Evolutionary conservation across 2,888 invertebrate genomes (phyloP).

Genomic region (Tipula confusa): DNA sequence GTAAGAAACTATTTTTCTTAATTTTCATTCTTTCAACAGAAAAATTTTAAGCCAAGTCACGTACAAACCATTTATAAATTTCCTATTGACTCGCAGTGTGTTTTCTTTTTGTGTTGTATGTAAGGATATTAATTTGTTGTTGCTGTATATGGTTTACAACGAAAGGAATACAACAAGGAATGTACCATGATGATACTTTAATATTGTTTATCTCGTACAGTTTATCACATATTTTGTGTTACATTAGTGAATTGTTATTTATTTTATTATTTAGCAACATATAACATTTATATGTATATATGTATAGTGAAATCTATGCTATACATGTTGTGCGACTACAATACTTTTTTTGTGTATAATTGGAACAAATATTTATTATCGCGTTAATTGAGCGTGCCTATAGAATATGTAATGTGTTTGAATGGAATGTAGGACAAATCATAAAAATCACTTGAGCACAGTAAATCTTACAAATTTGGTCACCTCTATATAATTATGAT

Average conservation of each 20-base stretch:
- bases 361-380: not conserved
- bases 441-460: not conserved
- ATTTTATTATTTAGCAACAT: not conserved
- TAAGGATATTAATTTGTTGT: not conserved
- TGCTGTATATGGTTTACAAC: not conserved
- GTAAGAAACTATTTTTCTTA: not conserved
- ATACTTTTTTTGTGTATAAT: not conserved
- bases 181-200: not conserved
- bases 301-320: not conserved
- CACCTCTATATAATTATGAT: no score
- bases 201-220: slow-evolving; percentile 4
- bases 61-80: slow-evolving; percentile 29
- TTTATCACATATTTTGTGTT: slow-evolving; percentile 25
- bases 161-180: no score
- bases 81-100: slow-evolving; percentile 27
- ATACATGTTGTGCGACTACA: not conserved
- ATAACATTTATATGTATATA: not conserved
- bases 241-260: not conserved
- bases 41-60: slow-evolving; percentile 26
- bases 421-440: not conserved
- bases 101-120: not conserved
- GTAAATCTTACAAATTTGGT: no score
- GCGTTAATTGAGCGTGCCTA: not conserved
- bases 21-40: slow-evolving; percentile 16
- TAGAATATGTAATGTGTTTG: not conserved